A percentile compares a stretch with the other conserved stretches of the same genome.
Conservation (phyloP, 92 coral and sea anemone species). For the Phymanthus crucifer region DNA sequence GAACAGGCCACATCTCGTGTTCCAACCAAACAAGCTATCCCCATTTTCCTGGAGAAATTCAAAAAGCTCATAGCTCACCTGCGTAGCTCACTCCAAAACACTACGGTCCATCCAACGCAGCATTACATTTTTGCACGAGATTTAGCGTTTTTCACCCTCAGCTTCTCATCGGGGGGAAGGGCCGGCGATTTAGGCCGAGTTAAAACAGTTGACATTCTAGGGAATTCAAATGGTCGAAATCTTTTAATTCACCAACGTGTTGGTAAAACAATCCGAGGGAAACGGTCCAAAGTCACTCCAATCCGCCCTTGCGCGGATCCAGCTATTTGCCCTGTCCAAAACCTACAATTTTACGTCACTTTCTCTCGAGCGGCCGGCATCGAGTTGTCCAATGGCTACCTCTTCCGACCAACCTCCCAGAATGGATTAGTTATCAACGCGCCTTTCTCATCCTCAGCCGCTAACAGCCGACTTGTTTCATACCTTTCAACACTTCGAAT, state of each 20-base stretch:
- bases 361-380: constrained; percentile 26
- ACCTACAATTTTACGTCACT: constrained; percentile 19
- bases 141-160: constrained; percentile 23
- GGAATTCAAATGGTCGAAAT: constrained; percentile 19
- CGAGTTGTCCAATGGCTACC: constrained; percentile 34
- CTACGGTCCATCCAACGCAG: neutral
- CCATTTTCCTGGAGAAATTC: constrained; percentile 42
- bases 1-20: constrained; percentile 46
- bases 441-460: constrained; percentile 39
- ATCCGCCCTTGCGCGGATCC: constrained; percentile 28
- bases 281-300: constrained; percentile 14
- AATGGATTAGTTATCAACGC: constrained; percentile 17
- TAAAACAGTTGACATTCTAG: constrained; percentile 31
- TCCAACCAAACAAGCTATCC: constrained; percentile 33
- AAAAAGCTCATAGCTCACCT: constrained; percentile 22
- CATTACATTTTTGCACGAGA: constrained; percentile 12
- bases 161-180: constrained; percentile 34
- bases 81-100: constrained; percentile 17
- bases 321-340: constrained; percentile 36
- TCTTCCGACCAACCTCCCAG: constrained; percentile 31
- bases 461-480: constrained; percentile 28
- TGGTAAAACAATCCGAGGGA: constrained; percentile 31
- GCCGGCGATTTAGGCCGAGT: constrained; percentile 38
- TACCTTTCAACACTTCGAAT: constrained; percentile 30
- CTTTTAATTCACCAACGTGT: constrained; percentile 37